Evolutionary conservation across 2,888 invertebrate genomes (phyloP), one percentile per base, ranked within the genome.

Genomic region (Nomada flava): DNA sequence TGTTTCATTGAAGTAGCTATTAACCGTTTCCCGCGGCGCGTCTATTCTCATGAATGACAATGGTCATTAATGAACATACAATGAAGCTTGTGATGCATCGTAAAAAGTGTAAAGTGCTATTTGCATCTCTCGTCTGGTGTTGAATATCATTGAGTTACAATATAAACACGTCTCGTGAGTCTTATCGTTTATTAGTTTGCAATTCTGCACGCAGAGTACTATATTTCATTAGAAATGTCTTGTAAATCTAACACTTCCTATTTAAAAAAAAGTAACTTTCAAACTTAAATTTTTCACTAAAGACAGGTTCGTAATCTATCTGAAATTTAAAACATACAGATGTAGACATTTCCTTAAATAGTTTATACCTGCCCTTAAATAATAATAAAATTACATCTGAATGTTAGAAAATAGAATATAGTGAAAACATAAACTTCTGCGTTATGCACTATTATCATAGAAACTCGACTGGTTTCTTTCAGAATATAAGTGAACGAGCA

Each of bases 1-100:
- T 11, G 59, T 62, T 79, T 74, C 79, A 70, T 62, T 67, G 60
- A 79, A 36, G 68, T 29, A 52, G 44, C 71, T 62, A 69, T 80
- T 78, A 80, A 79, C 55, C 67, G 59, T 59, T 64, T 60, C 63
- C 68, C 70, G 47, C 57, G 53, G 53, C 55, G 15, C 50, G 26
- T 65, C 55, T 60, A 55, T 55, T 70, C 53, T 74, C 15, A 65
- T 74, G 74, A 81, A 77, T 79, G 79, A 69, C 79, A 29, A 23
- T 50, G 18, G 47, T 53, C 79, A 74, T 74, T 79, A 69, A 81
- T 73, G 73, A 50, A 71, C 60, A 50, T 42, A 82, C 82, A 82
- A 82, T 79, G 67, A 65, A 7, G 73, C 42, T 72, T 73, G 81
- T 81, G 59, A 82, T 76, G 44, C 44, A 20, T 74, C 50, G 81